These are phyloP conservation scores for Meta bourneti DNA, from an alignment of 2,888 invertebrate genomes.

Conservation along the genomic window DNA sequence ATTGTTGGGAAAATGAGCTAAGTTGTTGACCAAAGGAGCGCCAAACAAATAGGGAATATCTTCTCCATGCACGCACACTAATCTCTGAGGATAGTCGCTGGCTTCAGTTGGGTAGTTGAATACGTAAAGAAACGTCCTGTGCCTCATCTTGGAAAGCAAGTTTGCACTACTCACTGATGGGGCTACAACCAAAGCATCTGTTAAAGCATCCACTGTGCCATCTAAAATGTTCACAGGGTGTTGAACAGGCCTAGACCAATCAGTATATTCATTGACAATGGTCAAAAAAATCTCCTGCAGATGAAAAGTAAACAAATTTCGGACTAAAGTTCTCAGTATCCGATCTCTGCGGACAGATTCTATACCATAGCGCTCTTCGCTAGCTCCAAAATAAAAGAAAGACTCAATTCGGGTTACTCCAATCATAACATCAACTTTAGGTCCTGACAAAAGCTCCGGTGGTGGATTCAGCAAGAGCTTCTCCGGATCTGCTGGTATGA, in stretches of 20 bases:
- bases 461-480: slow-evolving; percentile 75
- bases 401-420: slow-evolving; percentile 95
- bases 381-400: slow-evolving; percentile 93
- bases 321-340: slow-evolving; percentile 86
- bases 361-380: slow-evolving; percentile 92
- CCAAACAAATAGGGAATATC: slow-evolving; percentile 95
- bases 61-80: slow-evolving; percentile 95
- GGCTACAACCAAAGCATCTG: slow-evolving; percentile 94
- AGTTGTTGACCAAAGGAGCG: slow-evolving; percentile 87
- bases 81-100: slow-evolving; percentile 91
- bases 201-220: slow-evolving; percentile 91
- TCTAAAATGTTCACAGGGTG: slow-evolving; percentile 82
- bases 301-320: slow-evolving; percentile 93
- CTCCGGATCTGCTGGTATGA: slow-evolving; percentile 82
- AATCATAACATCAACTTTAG: slow-evolving; percentile 89
- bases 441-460: slow-evolving; percentile 13
- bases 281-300: slow-evolving; percentile 84
- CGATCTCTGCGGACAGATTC: slow-evolving; percentile 83
- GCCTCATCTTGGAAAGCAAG: slow-evolving; percentile 87
- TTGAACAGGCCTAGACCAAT: slow-evolving; percentile 90
- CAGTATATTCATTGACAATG: slow-evolving; percentile 96
- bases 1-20: slow-evolving; percentile 91
- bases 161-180: slow-evolving; percentile 94
- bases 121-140: slow-evolving; percentile 89
- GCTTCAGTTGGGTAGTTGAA: slow-evolving; percentile 95